Base-by-base conservation (phyloP, 2,797 vertebrate species). In the Epinephelus awoara region DNA sequence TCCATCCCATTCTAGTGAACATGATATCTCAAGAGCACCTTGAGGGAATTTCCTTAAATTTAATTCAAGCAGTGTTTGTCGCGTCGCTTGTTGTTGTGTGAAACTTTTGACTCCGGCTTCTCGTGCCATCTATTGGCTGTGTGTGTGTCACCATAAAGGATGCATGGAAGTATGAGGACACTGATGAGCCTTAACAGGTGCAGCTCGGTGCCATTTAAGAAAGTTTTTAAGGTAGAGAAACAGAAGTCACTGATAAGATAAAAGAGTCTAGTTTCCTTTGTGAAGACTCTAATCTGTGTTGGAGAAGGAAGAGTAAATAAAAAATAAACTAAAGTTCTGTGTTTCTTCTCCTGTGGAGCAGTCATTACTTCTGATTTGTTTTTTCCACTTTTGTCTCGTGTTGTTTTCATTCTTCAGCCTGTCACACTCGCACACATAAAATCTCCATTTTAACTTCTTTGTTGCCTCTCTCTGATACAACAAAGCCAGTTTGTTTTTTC, bases 281-380 rank as follows among this genome's bases (percentile, higher is more conserved):
- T 63, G 40, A 21, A 21, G 13, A 1, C 38, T 75, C n/a, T 51
- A 4, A 17, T 27, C 11, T n/a, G 54, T 40, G 50, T 75, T 42
- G 14, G 4, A 40, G 25, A 19, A 8, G 10, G 19, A 55, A 59
- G n/a, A 59, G n/a, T 52, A 56, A 57, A 59, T 21, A 54, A 65
- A 68, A 14, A 74, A 47, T 50, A 62, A 55, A 67, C 23, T 38
- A 63, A 23, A 8, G 58, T 67, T 59, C 50, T 52, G 6, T 34
- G 34, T 8, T 34, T 38, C 46, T 70, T 66, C 79, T 67, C 10
- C 64, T 49, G 63, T 29, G 25, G 17, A 65, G 42, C 67, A 42
- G 13, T 82, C 38, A 57, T 80, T 75, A 55, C 57, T 47, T 57
- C 56, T 1, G 25, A 69, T 68, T 77, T 57, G 46, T 68, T 77